Base-by-base conservation (phyloP, 2,888 invertebrate species). In the Lithophane ornitopus region DNA sequence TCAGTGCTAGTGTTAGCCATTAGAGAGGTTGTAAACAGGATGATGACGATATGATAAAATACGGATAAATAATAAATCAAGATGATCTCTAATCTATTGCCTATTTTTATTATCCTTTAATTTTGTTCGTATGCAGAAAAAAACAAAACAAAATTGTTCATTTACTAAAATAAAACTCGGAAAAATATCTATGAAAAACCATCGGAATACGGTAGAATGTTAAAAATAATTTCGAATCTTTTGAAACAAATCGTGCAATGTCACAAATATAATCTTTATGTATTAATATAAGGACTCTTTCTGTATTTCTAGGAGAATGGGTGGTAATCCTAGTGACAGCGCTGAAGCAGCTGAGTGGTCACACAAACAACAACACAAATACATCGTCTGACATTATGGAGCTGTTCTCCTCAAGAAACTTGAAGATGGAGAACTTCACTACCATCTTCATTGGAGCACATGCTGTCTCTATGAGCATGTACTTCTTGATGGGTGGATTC, bases 401-500 rank as follows among this genome's bases (percentile, higher is more conserved):
- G 49, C 81, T 96, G n/a, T 92, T 97, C 80, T 95, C 97, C 1
- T 91, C 95, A 49, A 94, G 97, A 86, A 97, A 96, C 76, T 90
- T 97, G 59, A 96, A 96, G 90, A 93, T 97, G 93, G 94, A 97
- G 81, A 92, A 97, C 85, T 95, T 97, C 39, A 89, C 94, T 4
- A 70, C 86, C 9, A 97, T 97, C 81, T 97, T 97, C 92, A 88
- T 97, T 12, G 88, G 89, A 0, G 96, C 97, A 0, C 94, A 97
- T 9, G 7, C 93, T 0, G 95, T 97, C 11, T 97, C 97, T 0
- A 97, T 97, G 80, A 82, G 91, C 22, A 95, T 97, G 72, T 98
- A 98, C 91, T 97, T 98, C 88, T 85, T 94, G 0, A 93, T 98
- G 16, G 98, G 98, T 74, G 98, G 98, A 76, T 98, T 98, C 87